Evolutionary conservation across 23 tunicate genomes (phyloP), one percentile per base, ranked within the genome.

Genomic region (Corella eumyota): DNA sequence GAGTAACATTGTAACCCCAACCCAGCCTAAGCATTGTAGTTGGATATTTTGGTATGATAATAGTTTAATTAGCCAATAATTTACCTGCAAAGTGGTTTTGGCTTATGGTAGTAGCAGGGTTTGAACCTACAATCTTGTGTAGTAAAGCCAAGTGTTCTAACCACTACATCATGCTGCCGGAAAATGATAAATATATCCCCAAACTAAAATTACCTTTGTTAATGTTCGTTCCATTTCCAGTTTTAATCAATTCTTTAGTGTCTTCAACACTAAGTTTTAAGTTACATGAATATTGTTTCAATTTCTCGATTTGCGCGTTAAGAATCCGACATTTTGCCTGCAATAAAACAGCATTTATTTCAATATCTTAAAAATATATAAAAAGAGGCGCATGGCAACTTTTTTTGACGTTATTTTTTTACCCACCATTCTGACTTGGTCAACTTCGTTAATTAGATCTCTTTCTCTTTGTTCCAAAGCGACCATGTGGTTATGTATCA

Each of bases 401-500:
- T n/a, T n/a, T n/a, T n/a, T n/a, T n/a, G 6, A 51, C 5, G 23
- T 51, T 51, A 51, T 6, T n/a, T n/a, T 19, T 7, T 19, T 5
- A 51, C 53, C 15, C 50, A 84, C 94, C 82, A 30, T 53, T 62
- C 38, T 54, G 1, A 69, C 56, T 75, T 84, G 74, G 2, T 84
- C 72, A 34, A 84, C 81, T 64, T 64, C 75, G 25, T 45, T 31
- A 17, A 84, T 58, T 32, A 84, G 64, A 45, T 84, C 83, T 21
- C 44, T 51, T 62, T 84, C 77, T 34, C 94, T 50, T 56, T 75
- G 77, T 44, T 75, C 74, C 6, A 84, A 44, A 33, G 74, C 69
- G 45, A 66, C 15, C 34, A 64, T 67, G 31, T 77, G 71, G 56
- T 84, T 75, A 15, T 69, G 73, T 6, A 75, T 40, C 3, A 57